Percentiles rank a stretch among this genome's conserved stretches.
Evolutionary conservation across 2,888 invertebrate species (phyloP).

Genomic region (Drosophila monieri): DNA sequence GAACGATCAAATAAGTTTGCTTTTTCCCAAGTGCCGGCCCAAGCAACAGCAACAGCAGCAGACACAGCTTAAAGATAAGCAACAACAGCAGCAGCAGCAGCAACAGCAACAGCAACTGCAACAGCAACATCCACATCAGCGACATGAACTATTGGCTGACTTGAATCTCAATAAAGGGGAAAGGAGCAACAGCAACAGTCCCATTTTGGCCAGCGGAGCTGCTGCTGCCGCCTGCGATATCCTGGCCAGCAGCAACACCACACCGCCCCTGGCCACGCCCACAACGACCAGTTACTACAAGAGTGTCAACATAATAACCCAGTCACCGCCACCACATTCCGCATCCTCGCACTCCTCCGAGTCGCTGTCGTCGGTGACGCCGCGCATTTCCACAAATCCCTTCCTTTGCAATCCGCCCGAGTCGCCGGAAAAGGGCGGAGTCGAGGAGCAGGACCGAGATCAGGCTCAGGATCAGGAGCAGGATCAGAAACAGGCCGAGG

Average conservation of each 20-base stretch:
- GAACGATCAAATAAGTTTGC: conserved; percentile 91
- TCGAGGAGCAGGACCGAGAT: conserved; percentile 17
- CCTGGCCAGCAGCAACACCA: conserved; percentile 86
- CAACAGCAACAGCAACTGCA: conserved; percentile 66
- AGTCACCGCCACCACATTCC: conserved; percentile 82
- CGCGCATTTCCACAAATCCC: conserved; percentile 83
- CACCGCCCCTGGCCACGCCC: conserved; percentile 53
- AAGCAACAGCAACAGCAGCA: conserved; percentile 81
- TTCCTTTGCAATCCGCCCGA: conserved; percentile 77
- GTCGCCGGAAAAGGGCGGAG: conserved; percentile 2
- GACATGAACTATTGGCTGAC: conserved; percentile 51
- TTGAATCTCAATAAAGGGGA: conserved; percentile 51
- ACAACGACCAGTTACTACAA: conserved; percentile 71
- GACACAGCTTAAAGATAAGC: conserved; percentile 85
- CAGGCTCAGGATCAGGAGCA: conserved; percentile 34
- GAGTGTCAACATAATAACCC: conserved; percentile 79
- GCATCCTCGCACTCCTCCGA: conserved; percentile 83
- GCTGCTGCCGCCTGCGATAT: conserved; percentile 10
- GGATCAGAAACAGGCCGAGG: conserved; percentile 57
- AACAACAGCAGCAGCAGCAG: conserved; percentile 34
- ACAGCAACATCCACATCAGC: conserved; percentile 33
- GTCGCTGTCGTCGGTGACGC: conserved; percentile 83
- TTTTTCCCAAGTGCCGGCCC: conserved; percentile 95
- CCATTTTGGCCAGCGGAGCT: conserved; percentile 40
- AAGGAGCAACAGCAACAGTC: conserved; percentile 40